These are phyloP conservation scores for Toxotes chatareus DNA, from an alignment of 2,113 vertebrate genomes.

Conservation along the genomic window DNA sequence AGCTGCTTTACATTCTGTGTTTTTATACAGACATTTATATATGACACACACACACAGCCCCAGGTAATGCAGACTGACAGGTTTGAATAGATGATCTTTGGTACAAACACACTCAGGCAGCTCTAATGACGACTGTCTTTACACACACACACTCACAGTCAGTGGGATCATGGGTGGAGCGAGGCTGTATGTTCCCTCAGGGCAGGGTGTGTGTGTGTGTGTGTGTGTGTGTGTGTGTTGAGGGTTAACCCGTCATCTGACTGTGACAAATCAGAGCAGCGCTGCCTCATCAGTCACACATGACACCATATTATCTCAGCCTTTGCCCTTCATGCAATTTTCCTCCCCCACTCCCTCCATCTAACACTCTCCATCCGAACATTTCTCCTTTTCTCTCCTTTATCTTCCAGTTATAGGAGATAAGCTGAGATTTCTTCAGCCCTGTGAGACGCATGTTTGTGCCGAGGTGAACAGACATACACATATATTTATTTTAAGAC, in stretches of 20 bases:
- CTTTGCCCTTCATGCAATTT: conserved; percentile 29
- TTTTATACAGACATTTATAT: too few relatives aligned
- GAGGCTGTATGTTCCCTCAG: conserved; percentile 44
- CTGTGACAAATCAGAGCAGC: conserved; percentile 67
- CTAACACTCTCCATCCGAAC: background rate
- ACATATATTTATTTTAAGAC: too few relatives aligned
- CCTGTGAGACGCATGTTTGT: too few relatives aligned
- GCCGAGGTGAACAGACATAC: too few relatives aligned
- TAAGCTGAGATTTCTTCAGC: too few relatives aligned
- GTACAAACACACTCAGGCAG: background rate
- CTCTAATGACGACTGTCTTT: background rate
- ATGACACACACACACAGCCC: conserved; percentile 2
- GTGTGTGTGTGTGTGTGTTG: conserved; percentile 43
- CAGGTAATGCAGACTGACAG: conserved; percentile 1
- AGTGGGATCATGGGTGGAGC: conserved; percentile 43
- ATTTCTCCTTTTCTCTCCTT: background rate
- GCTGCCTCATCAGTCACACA: conserved; percentile 58
- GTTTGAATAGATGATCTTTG: conserved; percentile 21
- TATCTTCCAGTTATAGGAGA: too few relatives aligned
- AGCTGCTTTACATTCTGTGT: too few relatives aligned
- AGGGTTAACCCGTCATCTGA: conserved; percentile 45
- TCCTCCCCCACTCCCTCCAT: background rate
- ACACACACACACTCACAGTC: conserved; percentile 42
- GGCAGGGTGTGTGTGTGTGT: conserved; percentile 50
- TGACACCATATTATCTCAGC: conserved; percentile 52